A percentile compares a stretch with the other conserved stretches of the same genome.
Evolutionary conservation across 2,797 vertebrate genomes (phyloP).

Genomic region (Leuciscus waleckii): DNA sequence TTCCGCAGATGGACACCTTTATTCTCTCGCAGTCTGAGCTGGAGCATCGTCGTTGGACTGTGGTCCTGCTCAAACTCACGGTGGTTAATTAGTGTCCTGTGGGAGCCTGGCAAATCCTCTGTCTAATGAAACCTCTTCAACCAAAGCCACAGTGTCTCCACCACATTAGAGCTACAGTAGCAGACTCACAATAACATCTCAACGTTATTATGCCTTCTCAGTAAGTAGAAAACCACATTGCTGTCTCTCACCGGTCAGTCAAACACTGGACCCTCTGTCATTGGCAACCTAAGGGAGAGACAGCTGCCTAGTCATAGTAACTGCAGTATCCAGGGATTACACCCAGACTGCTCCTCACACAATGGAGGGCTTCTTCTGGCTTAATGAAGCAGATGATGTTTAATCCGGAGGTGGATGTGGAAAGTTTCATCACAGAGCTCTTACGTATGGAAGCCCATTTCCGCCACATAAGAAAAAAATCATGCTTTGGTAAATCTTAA

Average conservation of each 20-base stretch:
- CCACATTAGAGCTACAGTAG: conserved; percentile 70
- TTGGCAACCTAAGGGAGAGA: conserved; percentile 64
- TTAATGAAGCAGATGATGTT: conserved; percentile 37
- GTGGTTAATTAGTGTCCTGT: conserved; percentile 78
- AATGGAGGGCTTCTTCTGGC: conserved; percentile 23
- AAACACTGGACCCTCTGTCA: conserved; percentile 63
- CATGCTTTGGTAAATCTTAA: not conserved
- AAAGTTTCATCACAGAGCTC: conserved; percentile 18
- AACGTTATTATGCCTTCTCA: conserved; percentile 67
- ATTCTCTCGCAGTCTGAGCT: conserved; percentile 43
- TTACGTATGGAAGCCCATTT: not conserved
- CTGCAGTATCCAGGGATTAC: conserved; percentile 26
- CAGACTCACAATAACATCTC: conserved; percentile 68
- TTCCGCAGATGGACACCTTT: not conserved
- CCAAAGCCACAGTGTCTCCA: conserved; percentile 70
- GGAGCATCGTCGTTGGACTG: conserved; percentile 52
- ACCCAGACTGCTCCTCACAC: conserved; percentile 24
- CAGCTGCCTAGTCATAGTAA: conserved; percentile 10
- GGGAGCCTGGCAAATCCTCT: conserved; percentile 63
- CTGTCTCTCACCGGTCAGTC: conserved; percentile 48
- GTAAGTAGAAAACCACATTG: conserved; percentile 53
- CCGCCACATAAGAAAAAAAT: not conserved
- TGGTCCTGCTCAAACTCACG: conserved; percentile 72
- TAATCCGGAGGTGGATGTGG: conserved; percentile 23
- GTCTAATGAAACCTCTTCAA: conserved; percentile 63